Evolutionary conservation across 2,797 vertebrate genomes (phyloP), one percentile per base, ranked within the genome.

Genomic region (Mallotus villosus): DNA sequence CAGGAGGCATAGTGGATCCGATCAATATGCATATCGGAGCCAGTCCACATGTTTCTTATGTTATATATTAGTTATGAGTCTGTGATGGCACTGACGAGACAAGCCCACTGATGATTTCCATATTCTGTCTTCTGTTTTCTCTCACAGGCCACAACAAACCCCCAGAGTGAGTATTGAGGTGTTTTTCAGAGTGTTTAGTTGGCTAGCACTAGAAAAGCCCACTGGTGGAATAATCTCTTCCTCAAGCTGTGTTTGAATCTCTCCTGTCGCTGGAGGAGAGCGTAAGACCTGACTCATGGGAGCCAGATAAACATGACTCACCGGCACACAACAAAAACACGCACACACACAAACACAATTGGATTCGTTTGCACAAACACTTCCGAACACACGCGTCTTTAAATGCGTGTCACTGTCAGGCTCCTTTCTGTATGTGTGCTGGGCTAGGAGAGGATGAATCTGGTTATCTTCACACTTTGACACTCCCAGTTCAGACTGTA

Each of bases 91-190:
- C 19, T 19, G 16, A 27, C 34, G 53, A 25, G 6, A 29, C 7
- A 21, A 4, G 24, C 49, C 17, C 29, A 41, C 16, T 21, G 25
- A 19, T 58, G 1, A 32, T 37, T n/a, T 16, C 21, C 5, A 14
- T 68, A 3, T 71, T 3, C 75, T 55, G 22, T 60, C 55, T 74
- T 88, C 78, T 77, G 16, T 16, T 62, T 53, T 68, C 49, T 34
- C 32, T 34, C 32, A 34, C 90, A 94, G 93, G 91, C 76, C 73
- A 68, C 2, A 81, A 72, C 69, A 75, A 84, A 79, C 80, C 78
- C 19, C 84, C 86, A n/a, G 90, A 91, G 93, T 94, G 69, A 93
- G 93, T 94, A 82, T 59, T 51, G 64, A 74, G 11, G 62, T 58
- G 5, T 59, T 0, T 27, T 3, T 8, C 62, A 64, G 9, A 49